Conservation (phyloP, 2,797 vertebrate species). For the Alfaro cultratus region DNA sequence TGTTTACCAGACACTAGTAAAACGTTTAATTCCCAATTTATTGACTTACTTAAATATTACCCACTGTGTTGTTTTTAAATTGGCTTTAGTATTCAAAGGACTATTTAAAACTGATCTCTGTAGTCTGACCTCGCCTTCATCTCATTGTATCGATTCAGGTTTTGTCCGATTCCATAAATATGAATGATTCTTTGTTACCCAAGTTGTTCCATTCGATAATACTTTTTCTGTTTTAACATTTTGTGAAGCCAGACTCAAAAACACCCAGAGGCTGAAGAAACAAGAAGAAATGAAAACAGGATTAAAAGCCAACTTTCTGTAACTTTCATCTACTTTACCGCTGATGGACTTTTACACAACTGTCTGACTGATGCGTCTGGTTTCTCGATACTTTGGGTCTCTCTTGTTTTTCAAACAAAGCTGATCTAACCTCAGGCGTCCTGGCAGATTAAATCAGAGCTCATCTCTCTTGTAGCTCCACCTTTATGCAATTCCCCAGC, state of each 20-base stretch:
- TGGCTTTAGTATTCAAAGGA: background rate
- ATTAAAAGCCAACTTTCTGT: constrained; percentile 17
- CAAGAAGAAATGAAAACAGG: background rate
- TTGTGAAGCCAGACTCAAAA: background rate
- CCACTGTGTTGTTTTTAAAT: background rate
- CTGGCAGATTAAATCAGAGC: background rate
- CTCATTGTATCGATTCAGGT: background rate
- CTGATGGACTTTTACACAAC: background rate
- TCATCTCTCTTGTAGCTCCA: background rate
- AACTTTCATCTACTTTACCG: constrained; percentile 2
- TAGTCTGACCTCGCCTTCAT: constrained; percentile 3
- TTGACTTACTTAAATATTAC: background rate
- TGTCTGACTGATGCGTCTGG: constrained; percentile 9
- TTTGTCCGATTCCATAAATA: background rate
- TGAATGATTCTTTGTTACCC: constrained; percentile 6
- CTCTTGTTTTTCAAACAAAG: constrained; percentile 18
- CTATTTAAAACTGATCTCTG: background rate
- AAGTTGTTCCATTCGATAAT: background rate
- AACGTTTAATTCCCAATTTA: background rate
- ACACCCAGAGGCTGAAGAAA: background rate
- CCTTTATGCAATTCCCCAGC: constrained; percentile 4
- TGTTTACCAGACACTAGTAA: background rate
- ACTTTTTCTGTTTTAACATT: background rate
- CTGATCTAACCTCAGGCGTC: constrained; percentile 8
- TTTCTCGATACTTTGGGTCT: constrained; percentile 14